Evolutionary conservation across 2,113 vertebrate species (phyloP).

Genomic region (Bagarius yarrelli): DNA sequence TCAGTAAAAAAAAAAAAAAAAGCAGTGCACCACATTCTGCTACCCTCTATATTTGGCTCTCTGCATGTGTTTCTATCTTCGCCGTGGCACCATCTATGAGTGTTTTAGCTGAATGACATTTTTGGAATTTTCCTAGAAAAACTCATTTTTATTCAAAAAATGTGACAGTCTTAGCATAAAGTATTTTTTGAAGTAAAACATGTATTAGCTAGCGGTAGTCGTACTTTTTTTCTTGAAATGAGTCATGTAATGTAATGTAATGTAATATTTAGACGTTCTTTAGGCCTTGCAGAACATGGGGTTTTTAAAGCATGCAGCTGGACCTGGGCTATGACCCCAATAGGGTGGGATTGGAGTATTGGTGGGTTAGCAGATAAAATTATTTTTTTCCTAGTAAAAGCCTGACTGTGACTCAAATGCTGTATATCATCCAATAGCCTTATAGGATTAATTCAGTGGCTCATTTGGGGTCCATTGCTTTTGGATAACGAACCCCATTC

Average conservation of each 20-base stretch:
- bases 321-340: not conserved
- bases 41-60: conserved; percentile 48
- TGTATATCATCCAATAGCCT: not conserved
- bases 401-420: not conserved
- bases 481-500: not conserved
- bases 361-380: not conserved
- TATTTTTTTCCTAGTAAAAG: not conserved
- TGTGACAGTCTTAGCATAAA: not conserved
- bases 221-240: not conserved
- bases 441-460: not conserved
- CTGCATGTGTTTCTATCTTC: not conserved
- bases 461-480: not conserved
- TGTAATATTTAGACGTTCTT: not conserved
- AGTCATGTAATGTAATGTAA: not conserved
- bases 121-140: not conserved
- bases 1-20: conserved; percentile 58
- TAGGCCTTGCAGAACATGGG: not conserved
- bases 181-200: not conserved
- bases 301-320: not conserved
- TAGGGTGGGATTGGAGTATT: not conserved
- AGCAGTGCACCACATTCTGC: conserved; percentile 43
- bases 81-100: not conserved
- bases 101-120: not conserved
- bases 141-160: not conserved
- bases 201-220: not conserved